These are phyloP conservation scores for Actinia equina DNA, from an alignment of 64 coral and sea anemone genomes.

Conservation along the genomic window DNA sequence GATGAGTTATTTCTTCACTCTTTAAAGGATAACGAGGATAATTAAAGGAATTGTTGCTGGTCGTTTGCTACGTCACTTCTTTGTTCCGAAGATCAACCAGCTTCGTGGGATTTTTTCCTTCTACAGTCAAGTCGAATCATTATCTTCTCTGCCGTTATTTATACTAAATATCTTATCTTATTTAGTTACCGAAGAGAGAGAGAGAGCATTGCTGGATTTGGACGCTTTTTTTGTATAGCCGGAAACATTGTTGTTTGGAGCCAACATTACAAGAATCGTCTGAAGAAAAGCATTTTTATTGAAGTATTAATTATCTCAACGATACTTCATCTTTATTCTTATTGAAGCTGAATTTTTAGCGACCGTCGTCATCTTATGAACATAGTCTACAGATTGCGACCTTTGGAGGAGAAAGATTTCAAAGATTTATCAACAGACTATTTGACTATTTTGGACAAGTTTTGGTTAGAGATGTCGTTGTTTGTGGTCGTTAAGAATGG, in stretches of 20 bases:
- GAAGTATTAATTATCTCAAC: neutral
- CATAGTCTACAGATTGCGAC: neutral
- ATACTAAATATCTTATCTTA: neutral
- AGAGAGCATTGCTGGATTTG: neutral
- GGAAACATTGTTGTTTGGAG: neutral
- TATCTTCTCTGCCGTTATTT: neutral
- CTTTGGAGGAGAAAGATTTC: neutral
- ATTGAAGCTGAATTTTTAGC: neutral
- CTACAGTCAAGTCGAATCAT: neutral
- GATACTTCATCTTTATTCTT: neutral
- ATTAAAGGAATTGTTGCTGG: neutral
- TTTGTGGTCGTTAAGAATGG: neutral
- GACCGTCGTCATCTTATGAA: neutral
- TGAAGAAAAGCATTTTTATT: neutral
- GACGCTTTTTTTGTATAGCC: neutral
- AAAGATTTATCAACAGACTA: neutral
- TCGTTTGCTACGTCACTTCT: neutral
- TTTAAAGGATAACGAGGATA: neutral
- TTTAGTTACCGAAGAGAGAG: neutral
- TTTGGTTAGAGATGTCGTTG: neutral
- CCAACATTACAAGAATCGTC: neutral
- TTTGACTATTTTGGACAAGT: neutral
- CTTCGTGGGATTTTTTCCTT: neutral
- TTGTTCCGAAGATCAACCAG: neutral
- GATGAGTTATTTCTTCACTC: neutral